Percentiles rank a stretch among this genome's conserved stretches.
phyloP scores from a whole-genome alignment of 2,113 vertebrate species.

The Indicator indicator region DNA sequence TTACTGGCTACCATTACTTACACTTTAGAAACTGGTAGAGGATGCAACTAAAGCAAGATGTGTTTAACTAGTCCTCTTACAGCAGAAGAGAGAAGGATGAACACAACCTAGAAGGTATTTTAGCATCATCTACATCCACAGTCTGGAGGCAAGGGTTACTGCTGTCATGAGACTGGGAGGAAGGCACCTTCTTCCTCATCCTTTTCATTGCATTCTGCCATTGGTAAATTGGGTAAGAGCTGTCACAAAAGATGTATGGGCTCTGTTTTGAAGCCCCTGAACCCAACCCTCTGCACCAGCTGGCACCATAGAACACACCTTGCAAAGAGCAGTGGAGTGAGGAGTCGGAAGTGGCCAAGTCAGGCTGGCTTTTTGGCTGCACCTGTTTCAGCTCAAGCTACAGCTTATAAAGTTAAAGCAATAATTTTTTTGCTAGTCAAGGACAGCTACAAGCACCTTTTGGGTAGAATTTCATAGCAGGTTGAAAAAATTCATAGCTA shows the following conservation, averaged over 20 bases:
- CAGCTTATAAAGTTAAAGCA: not conserved
- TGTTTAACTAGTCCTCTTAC: not conserved
- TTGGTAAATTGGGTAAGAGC: not conserved
- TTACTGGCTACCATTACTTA: not conserved
- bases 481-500: not conserved
- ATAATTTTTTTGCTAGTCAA: not conserved
- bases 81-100: not conserved
- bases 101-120: not conserved
- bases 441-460: not conserved
- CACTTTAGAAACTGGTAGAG: not conserved
- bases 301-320: not conserved
- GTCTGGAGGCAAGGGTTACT: not conserved
- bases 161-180: not conserved
- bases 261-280: not conserved
- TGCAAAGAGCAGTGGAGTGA: not conserved
- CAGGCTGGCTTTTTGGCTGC: not conserved
- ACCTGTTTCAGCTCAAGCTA: not conserved
- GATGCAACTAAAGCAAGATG: not conserved
- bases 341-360: not conserved
- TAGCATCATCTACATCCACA: not conserved
- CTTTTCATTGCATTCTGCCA: not conserved
- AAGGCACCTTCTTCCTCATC: not conserved
- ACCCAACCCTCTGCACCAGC: not conserved
- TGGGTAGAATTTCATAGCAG: not conserved
- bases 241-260: fast-evolving